Percentiles rank a stretch among this genome's conserved stretches.
Conservation (phyloP, 2,888 invertebrate genomes). For the Hartigia nigra region DNA sequence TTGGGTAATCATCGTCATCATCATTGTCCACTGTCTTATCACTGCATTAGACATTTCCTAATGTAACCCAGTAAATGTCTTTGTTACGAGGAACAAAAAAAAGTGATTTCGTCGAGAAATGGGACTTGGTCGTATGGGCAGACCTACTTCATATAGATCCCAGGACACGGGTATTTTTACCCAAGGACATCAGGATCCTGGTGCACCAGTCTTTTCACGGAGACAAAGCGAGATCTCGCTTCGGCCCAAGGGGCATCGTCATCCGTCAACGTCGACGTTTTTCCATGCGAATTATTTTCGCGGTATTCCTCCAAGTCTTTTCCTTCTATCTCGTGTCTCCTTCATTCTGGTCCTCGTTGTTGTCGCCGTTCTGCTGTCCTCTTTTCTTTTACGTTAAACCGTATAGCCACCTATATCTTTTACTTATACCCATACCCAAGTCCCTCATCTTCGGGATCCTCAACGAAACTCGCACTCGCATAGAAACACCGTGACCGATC, state of each 20-base stretch:
- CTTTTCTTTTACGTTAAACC: neutral
- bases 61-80: neutral
- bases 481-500: neutral
- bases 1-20: neutral
- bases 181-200: neutral
- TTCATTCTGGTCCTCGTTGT: neutral
- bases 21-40: neutral
- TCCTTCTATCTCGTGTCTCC: neutral
- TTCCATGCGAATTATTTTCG: constrained; percentile 1
- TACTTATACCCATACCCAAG: neutral
- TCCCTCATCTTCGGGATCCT: neutral
- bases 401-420: neutral
- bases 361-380: neutral
- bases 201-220: neutral
- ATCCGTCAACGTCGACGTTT: constrained; percentile 7
- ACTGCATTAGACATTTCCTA: neutral
- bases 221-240: constrained; percentile 8
- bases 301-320: neutral
- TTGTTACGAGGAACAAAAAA: neutral
- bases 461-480: neutral
- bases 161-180: neutral
- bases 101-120: neutral
- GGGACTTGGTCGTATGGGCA: neutral
- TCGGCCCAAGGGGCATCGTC: neutral
- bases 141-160: neutral